Conservation (phyloP, 1,140 invertebrate genomes). For the Habropoda laboriosa region DNA sequence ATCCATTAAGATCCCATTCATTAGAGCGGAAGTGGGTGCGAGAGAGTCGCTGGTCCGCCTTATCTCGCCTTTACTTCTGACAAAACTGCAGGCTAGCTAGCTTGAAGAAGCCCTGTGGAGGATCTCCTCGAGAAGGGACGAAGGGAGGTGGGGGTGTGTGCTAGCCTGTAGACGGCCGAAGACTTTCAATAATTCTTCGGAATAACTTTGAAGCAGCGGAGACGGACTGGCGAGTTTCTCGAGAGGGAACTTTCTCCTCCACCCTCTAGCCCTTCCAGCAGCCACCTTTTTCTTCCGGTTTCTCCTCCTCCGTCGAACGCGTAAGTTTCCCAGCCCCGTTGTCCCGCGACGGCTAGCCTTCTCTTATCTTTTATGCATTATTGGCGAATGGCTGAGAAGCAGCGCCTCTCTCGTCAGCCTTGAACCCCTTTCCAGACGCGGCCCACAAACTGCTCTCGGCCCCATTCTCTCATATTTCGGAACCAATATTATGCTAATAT, state of each 20-base stretch:
- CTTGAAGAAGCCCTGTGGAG: slow-evolving; percentile 47
- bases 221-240: slow-evolving; percentile 64
- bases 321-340: slow-evolving; percentile 56
- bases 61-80: slow-evolving; percentile 28
- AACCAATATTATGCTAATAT: slow-evolving; percentile 77
- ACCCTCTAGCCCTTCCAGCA: slow-evolving; percentile 12
- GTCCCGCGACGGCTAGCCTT: slow-evolving; percentile 46
- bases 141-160: not conserved
- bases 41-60: slow-evolving; percentile 29
- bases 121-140: too few relatives aligned
- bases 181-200: slow-evolving; percentile 75
- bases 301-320: slow-evolving; percentile 36
- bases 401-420: slow-evolving; percentile 4
- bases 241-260: slow-evolving; percentile 56
- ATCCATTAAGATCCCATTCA: slow-evolving; percentile 76
- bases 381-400: slow-evolving; percentile 51
- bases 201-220: slow-evolving; percentile 69
- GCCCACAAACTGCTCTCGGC: slow-evolving; percentile 25
- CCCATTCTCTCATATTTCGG: slow-evolving; percentile 70
- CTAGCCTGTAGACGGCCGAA: slow-evolving; percentile 32
- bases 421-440: not conserved
- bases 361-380: slow-evolving; percentile 78
- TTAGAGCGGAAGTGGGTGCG: slow-evolving; percentile 71
- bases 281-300: slow-evolving; percentile 34
- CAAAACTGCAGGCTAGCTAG: slow-evolving; percentile 46